Evolutionary conservation across 2,113 vertebrate genomes (phyloP), one percentile per base, ranked within the genome.

Genomic region (Vidua macroura): DNA sequence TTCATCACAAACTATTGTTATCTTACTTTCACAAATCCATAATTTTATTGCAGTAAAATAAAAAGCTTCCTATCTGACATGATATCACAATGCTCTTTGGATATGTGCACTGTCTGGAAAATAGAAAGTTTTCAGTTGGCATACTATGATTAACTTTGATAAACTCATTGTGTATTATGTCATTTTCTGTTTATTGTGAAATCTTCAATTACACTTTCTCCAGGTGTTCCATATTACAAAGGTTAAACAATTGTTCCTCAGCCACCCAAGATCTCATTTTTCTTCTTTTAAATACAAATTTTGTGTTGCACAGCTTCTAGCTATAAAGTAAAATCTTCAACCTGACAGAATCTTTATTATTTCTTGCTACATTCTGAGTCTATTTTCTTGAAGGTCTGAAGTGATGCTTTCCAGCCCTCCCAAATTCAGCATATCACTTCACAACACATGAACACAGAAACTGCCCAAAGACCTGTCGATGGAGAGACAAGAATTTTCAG

Each of bases 151-250:
- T 95, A 90, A 73, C 23, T 84, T 93, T 90, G 58, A 90, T 74
- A 88, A 95, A 88, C 13, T 62, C 49, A 64, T 68, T 60, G 17
- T 64, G 2, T 44, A 51, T 73, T 76, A 79, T 88, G 53, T 53
- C 1, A 62, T 92, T 93, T 93, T 96, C 58, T 93, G 72, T 90
- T 96, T 96, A 90, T 83, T 93, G 21, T 88, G 37, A 88, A 73
- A 87, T 66, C 37, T 93, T 86, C 44, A 84, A 21, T 81, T 95
- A 74, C 64, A 46, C 7, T 95, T 91, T 87, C n/a, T 90, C 63
- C 92, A 96, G 75, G 88, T 94, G 75, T 92, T 96, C 70, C 30
- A 23, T 53, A 88, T 88, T 85, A 88, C 10, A 83, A 51, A 83
- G 37, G 23, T 68, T 95, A 90, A 93, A 83, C 55, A 62, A 43